phyloP scores from a whole-genome alignment of 37 sponge, comb jelly and placozoan genomes.

The Beroe ovata region DNA sequence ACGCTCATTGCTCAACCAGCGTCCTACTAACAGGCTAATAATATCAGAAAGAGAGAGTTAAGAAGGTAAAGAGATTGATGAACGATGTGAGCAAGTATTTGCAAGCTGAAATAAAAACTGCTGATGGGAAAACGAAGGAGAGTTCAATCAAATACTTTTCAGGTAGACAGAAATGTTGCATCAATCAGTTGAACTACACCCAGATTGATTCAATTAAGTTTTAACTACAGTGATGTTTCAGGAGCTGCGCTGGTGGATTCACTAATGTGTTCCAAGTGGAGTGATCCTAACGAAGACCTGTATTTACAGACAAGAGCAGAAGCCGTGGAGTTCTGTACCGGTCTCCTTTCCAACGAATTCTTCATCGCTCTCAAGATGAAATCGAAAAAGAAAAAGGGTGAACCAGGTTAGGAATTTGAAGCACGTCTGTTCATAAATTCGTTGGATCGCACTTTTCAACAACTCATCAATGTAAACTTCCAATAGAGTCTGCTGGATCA shows the following conservation, averaged over 20 bases:
- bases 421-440: no score
- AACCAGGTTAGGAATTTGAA: no score
- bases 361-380: constrained; percentile 52
- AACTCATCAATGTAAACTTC: background rate
- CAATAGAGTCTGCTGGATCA: background rate
- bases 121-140: constrained; percentile 54
- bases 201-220: no score
- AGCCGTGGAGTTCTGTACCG: constrained; percentile 53
- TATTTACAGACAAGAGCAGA: constrained; percentile 8
- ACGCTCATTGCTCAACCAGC: no score
- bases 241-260: constrained; percentile 41
- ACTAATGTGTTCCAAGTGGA: constrained; percentile 10
- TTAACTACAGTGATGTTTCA: no score
- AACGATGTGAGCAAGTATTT: constrained; percentile 47
- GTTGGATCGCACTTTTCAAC: background rate
- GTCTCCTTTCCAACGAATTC: constrained; percentile 49
- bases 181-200: no score
- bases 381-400: constrained; percentile 10
- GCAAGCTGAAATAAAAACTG: constrained; percentile 16
- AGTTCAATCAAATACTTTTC: constrained; percentile 48
- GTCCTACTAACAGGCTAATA: no score
- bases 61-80: constrained; percentile 55
- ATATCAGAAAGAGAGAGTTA: constrained; percentile 1
- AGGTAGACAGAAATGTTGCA: background rate
- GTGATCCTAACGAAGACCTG: constrained; percentile 22